Evolutionary conservation across 2,113 vertebrate species (phyloP), one percentile per base, ranked within the genome.

Genomic region (Leucopsar rothschildi): DNA sequence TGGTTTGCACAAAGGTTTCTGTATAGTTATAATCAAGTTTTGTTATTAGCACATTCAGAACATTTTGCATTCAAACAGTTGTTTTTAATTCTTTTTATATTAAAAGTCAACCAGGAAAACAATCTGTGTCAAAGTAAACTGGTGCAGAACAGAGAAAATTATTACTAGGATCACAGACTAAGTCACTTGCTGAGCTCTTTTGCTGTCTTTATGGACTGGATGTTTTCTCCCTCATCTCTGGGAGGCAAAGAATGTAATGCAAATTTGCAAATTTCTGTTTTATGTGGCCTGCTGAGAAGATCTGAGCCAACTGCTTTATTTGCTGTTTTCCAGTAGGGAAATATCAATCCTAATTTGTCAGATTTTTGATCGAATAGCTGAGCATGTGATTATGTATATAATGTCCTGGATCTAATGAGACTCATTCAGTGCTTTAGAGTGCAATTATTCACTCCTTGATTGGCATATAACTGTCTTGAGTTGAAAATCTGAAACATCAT

Each of bases 401-500:
- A 57, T 68, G 25, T 69, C 40, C 66, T 87, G 44, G 27, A 69
- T 65, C 44, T 93, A 85, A 91, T 44, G 57, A 85, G n/a, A 37
- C 71, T 80, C 50, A 69, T 95, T 92, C 61, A 50, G 66, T 88
- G 40, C 25, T 95, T 94, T 64, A 79, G n/a, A 96, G 53, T 82
- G 85, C 49, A 69, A 64, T 89, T 89, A 79, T 79, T 95, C 73
- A 72, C 37, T 85, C 28, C 40, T 90, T 91, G 93, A 96, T 93
- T 82, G 75, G n/a, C 75, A 61, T 16, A 18, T 76, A 85, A 82
- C 39, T 50, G 27, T 73, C 69, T 82, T 91, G 66, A 82, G 14
- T 31, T 72, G 70, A 90, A 93, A 90, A 91, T 82, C 28, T 71
- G 59, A 93, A 82, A 27, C 44, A 91, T 71, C 70, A 49, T 75